Percentiles rank a stretch among this genome's conserved stretches.
phyloP scores from a whole-genome alignment of 2,797 vertebrate genomes.

The Champsocephalus gunnari region DNA sequence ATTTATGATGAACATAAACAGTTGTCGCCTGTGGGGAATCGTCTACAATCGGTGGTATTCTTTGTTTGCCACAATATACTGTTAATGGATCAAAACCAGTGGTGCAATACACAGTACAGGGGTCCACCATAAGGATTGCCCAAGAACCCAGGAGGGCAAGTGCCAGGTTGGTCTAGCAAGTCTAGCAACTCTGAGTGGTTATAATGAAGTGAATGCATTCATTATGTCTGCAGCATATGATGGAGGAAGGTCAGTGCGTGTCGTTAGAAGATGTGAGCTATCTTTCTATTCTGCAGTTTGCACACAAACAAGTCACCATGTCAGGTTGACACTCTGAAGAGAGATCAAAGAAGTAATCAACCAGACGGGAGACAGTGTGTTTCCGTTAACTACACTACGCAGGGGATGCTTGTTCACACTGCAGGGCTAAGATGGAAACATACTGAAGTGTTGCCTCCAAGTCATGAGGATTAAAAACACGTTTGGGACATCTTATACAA shows the following conservation, averaged over 20 bases:
- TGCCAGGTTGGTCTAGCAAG: too few species aligned
- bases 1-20: neutral
- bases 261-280: too few species aligned
- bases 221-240: too few species aligned
- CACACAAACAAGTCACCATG: neutral
- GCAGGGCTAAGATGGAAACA: neutral
- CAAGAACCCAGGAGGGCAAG: too few species aligned
- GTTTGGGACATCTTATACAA: neutral
- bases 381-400: neutral
- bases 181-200: too few species aligned
- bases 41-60: neutral
- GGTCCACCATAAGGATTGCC: too few species aligned
- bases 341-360: neutral
- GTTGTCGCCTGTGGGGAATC: neutral
- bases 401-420: neutral
- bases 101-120: too few species aligned
- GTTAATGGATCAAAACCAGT: neutral
- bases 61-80: neutral
- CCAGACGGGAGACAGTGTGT: conserved; percentile 2
- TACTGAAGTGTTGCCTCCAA: neutral
- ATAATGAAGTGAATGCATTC: too few species aligned
- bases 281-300: too few species aligned
- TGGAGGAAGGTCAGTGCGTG: too few species aligned
- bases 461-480: neutral
- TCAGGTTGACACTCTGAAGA: conserved; percentile 9